A percentile compares a stretch with the other conserved stretches of the same genome.
Conservation (phyloP, 2,797 vertebrate genomes). For the Coracias cyanogaster region DNA sequence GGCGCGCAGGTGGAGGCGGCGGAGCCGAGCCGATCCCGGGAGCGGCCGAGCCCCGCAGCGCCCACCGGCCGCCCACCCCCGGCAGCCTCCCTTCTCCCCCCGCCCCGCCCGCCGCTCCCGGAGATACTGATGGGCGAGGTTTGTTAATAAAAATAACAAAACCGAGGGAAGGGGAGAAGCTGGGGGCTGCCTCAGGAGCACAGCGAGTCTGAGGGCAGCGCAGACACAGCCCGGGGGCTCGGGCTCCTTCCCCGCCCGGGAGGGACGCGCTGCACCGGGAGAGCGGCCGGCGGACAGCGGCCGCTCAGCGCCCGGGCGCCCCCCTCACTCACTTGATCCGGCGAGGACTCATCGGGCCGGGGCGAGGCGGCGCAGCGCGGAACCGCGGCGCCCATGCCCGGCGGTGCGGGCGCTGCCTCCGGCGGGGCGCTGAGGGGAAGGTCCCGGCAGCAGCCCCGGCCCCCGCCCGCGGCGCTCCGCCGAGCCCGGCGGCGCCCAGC, state of each 20-base stretch:
- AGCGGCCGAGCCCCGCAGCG: background rate
- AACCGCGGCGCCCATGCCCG: background rate
- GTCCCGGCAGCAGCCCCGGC: background rate
- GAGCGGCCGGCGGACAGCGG: background rate
- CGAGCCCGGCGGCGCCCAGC: constrained; percentile 54
- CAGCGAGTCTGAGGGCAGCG: background rate
- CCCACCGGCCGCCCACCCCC: background rate
- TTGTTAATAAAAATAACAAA: background rate
- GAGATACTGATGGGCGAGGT: background rate
- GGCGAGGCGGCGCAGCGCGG: background rate
- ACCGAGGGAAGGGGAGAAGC: background rate
- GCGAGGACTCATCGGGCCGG: constrained; percentile 8
- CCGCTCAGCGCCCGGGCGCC: background rate
- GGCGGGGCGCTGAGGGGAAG: constrained; percentile 31
- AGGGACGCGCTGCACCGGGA: background rate
- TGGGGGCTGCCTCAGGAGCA: background rate
- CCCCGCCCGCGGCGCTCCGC: background rate
- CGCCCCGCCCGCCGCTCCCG: background rate
- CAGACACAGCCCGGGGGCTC: background rate
- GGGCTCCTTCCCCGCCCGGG: background rate
- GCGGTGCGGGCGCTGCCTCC: background rate
- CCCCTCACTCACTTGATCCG: constrained; percentile 40
- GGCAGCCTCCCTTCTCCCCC: background rate
- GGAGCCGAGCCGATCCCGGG: background rate
- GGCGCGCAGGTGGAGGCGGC: background rate